Base-by-base conservation (phyloP, 2,113 vertebrate genomes). In the Cyprinus carpio region DNA sequence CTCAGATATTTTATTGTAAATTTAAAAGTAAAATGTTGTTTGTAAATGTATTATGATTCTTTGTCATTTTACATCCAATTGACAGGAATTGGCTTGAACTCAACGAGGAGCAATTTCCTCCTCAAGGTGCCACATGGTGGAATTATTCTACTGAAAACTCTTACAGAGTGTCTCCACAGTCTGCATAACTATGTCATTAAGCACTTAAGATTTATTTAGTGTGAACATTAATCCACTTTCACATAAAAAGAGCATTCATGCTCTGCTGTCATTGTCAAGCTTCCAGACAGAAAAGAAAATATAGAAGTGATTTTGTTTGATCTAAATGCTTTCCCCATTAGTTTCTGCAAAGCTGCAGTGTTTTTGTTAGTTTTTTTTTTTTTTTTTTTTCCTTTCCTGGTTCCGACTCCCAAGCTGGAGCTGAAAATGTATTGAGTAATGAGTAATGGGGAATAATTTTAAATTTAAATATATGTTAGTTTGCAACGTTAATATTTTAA, bases 141-240 rank as follows among this genome's bases (percentile, higher is more conserved):
- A 43, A 65, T 85, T 43, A 72, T 83, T 64, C 81, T 51, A 74
- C 56, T 83, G 67, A 83, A 83, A n/a, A 76, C 49, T 77, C 34
- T 79, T 80, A 58, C 29, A 72, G 77, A 31, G 16, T 9, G 58
- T 79, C 43, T 62, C 69, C 77, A 85, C 84, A 74, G 18, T 78
- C 72, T 74, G 75, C 10, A 16, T 83, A 82, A 87, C 25, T 81
- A 13, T 77, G 75, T 83, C 37, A 83, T 87, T 85, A 79, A 86
- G 75, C 37, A n/a, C 29, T 49, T 62, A 51, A 84, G 27, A 74
- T 20, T 75, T 72, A 82, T 80, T 85, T 87, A 82, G 37, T 18
- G 3, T 49, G 74, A 13, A 86, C 49, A 86, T 86, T 85, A 60
- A 84, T 65, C 62, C 71, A 37, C 60, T 84, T 43, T 49, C 49